These are phyloP conservation scores for Pipistrellus kuhlii DNA, from an alignment of 2,797 vertebrate genomes.

Conservation along the genomic window DNA sequence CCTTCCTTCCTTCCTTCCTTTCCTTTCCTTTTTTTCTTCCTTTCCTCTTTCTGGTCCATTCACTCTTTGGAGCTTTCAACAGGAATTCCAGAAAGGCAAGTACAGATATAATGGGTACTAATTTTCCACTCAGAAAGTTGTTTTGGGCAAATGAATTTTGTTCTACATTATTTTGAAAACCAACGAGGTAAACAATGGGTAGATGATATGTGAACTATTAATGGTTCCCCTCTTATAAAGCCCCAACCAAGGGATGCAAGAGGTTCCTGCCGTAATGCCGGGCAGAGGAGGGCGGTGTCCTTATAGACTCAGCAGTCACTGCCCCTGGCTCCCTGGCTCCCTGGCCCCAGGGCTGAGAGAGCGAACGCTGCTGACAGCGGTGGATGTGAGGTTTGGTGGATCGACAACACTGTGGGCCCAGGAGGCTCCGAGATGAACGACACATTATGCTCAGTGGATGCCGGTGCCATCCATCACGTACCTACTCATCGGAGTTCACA, in stretches of 20 bases:
- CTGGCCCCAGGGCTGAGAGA: conserved; percentile 62
- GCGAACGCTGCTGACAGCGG: conserved; percentile 61
- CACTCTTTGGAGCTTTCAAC: not conserved
- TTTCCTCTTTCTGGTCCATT: not conserved
- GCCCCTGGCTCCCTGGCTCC: conserved; percentile 64
- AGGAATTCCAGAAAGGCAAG: not conserved
- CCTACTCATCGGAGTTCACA: conserved; percentile 27
- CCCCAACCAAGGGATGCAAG: conserved; percentile 28
- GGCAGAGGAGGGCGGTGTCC: conserved; percentile 38
- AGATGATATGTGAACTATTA: not conserved
- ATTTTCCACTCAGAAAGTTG: not conserved
- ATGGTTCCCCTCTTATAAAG: conserved; percentile 10
- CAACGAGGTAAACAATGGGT: not conserved
- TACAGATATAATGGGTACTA: not conserved
- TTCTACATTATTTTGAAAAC: not conserved
- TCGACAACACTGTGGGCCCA: conserved; percentile 68
- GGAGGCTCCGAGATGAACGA: conserved; percentile 69
- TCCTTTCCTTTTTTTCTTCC: not conserved
- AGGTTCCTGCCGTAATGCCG: not conserved
- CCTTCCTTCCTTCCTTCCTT: too few species aligned
- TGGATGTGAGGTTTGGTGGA: conserved; percentile 69
- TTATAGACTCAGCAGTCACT: conserved; percentile 38
- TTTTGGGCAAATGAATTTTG: not conserved
- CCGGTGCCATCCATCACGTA: conserved; percentile 55
- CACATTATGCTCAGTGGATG: not conserved